Percentiles rank a stretch among this genome's conserved stretches.
These are phyloP conservation scores for Drosophila suzukii DNA, from an alignment of 1,140 invertebrate species.

Conservation along the genomic window DNA sequence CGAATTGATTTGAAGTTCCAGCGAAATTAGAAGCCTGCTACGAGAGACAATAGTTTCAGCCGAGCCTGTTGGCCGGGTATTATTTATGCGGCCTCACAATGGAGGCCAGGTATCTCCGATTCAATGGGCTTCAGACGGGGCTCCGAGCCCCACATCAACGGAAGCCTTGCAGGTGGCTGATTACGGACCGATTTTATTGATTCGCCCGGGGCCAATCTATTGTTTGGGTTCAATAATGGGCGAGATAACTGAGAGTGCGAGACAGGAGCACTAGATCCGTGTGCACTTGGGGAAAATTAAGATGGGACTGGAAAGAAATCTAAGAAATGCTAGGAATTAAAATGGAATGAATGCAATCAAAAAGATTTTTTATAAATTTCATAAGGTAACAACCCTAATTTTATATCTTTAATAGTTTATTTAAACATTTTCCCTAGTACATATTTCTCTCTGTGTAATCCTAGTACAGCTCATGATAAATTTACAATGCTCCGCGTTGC, in stretches of 20 bases:
- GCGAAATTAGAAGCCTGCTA: slow-evolving; percentile 6
- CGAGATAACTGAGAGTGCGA: slow-evolving; percentile 6
- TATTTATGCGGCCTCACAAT: slow-evolving; percentile 20
- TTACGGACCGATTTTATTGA: slow-evolving; percentile 20
- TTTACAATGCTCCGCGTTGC: slow-evolving; percentile 33
- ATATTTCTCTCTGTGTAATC: slow-evolving; percentile 15
- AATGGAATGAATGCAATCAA: too few relatives aligned
- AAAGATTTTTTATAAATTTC: too few relatives aligned
- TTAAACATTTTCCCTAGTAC: not conserved
- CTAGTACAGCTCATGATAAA: slow-evolving; percentile 35
- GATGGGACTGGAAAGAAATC: not conserved
- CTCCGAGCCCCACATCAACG: not conserved
- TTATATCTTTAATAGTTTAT: too few relatives aligned
- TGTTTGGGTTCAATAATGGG: slow-evolving; percentile 5
- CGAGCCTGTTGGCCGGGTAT: slow-evolving; percentile 4
- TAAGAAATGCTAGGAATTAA: too few relatives aligned
- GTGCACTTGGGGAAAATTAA: not conserved
- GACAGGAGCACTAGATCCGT: not conserved
- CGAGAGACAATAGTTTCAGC: slow-evolving; percentile 20
- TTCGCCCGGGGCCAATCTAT: not conserved
- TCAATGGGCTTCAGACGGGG: not conserved
- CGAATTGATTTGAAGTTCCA: slow-evolving; percentile 22
- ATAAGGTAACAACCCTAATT: too few relatives aligned
- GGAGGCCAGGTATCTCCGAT: slow-evolving; percentile 4
- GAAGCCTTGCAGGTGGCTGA: slow-evolving; percentile 12